phyloP scores from a whole-genome alignment of 2,113 vertebrate genomes.

The Tylochromis polylepis region DNA sequence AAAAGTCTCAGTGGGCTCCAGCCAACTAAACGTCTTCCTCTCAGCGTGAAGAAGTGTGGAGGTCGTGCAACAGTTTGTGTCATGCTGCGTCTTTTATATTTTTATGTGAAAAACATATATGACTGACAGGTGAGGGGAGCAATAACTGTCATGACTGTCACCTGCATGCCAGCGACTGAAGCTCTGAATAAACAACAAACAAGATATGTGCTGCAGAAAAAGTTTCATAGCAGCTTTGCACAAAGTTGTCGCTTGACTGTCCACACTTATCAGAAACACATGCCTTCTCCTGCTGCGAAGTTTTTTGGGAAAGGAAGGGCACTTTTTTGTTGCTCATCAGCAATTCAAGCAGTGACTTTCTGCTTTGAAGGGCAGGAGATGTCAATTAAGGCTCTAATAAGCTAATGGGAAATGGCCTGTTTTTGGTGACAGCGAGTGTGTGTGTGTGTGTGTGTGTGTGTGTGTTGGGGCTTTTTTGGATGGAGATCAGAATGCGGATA shows the following conservation, averaged over 20 bases:
- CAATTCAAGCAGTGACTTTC: conserved; percentile 42
- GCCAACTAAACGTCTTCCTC: not conserved
- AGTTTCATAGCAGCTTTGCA: not conserved
- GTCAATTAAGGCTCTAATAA: conserved; percentile 62
- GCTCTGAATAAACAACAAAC: conserved; percentile 6
- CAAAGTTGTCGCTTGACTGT: conserved; percentile 18
- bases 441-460: not conserved
- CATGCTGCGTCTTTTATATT: not conserved
- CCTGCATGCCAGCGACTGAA: conserved; percentile 9
- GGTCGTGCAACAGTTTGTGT: not conserved
- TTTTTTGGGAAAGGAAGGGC: not conserved
- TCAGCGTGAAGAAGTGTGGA: not conserved
- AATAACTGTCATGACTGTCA: conserved; percentile 3
- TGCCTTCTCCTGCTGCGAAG: not conserved
- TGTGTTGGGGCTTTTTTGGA: conserved; percentile 27
- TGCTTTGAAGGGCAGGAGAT: conserved; percentile 64
- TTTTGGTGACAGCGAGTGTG: conserved; percentile 9
- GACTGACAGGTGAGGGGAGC: not conserved
- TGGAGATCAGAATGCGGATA: conserved; percentile 45
- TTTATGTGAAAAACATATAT: not conserved
- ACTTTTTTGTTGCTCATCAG: conserved; percentile 50
- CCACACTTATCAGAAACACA: conserved; percentile 56
- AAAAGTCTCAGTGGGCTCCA: not conserved
- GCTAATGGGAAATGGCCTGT: conserved; percentile 55
- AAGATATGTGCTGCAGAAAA: not conserved